Conservation (phyloP, 2,888 invertebrate genomes). For the Nymphalis c-album region DNA sequence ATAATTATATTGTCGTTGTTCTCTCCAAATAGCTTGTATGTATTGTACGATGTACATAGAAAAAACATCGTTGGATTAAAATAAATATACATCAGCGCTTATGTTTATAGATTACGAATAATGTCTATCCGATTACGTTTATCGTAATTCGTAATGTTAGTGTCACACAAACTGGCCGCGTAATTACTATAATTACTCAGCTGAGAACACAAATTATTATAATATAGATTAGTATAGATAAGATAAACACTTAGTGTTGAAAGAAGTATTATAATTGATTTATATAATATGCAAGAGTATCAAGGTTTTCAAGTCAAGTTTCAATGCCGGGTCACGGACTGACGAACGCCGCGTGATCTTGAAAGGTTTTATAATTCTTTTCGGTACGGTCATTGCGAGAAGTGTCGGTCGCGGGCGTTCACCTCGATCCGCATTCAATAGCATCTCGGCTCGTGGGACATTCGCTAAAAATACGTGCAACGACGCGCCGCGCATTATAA, state of each 20-base stretch:
- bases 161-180: constrained; percentile 24
- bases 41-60: constrained; percentile 1
- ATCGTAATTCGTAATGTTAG: constrained; percentile 16
- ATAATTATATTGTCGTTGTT: neutral
- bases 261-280: constrained; percentile 8
- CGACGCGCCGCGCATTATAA: constrained; percentile 48
- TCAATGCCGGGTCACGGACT: constrained; percentile 22
- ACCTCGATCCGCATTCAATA: constrained; percentile 46
- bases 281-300: neutral
- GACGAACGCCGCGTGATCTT: constrained; percentile 20
- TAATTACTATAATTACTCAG: neutral
- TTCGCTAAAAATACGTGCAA: constrained; percentile 54
- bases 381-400: constrained; percentile 39
- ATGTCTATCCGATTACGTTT: neutral
- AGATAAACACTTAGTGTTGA: neutral
- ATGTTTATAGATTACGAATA: constrained; percentile 4
- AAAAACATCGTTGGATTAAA: neutral
- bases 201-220: neutral
- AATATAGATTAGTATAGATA: neutral
- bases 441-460: constrained; percentile 45
- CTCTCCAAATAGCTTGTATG: neutral
- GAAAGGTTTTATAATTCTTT: constrained; percentile 29
- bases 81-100: neutral
- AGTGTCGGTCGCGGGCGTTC: constrained; percentile 44
- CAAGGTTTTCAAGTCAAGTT: constrained; percentile 11